phyloP scores from a whole-genome alignment of 2,113 vertebrate species.

The Rhynchopsitta pachyrhyncha region DNA sequence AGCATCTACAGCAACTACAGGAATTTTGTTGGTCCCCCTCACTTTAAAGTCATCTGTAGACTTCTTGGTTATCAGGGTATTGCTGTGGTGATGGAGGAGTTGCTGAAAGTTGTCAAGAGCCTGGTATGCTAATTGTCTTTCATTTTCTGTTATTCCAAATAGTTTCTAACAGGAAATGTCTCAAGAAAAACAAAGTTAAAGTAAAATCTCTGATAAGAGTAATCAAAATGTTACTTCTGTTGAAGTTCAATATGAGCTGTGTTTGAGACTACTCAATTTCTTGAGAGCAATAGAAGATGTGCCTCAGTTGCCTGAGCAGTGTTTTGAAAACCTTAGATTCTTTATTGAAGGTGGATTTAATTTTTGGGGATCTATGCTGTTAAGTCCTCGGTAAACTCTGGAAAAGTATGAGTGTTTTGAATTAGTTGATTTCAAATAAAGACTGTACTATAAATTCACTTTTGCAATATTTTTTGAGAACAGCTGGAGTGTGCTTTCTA shows the following conservation, averaged over 20 bases:
- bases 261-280: background rate
- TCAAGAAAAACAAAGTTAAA: background rate
- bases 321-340: background rate
- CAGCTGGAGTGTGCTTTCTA: background rate
- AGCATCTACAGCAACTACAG: constrained; percentile 87
- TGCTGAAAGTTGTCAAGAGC: constrained; percentile 90
- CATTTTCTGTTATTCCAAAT: background rate
- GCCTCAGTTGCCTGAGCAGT: background rate
- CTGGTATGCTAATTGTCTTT: constrained; percentile 73
- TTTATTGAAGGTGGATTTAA: background rate
- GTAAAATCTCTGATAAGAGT: background rate
- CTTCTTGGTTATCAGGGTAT: constrained; percentile 90
- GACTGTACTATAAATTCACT: background rate
- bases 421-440: background rate
- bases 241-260: background rate
- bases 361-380: background rate
- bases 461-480: background rate
- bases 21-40: constrained; percentile 86
- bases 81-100: constrained; percentile 89
- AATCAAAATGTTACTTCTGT: background rate
- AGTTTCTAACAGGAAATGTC: background rate
- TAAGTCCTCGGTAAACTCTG: background rate
- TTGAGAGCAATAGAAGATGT: background rate
- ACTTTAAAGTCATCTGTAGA: constrained; percentile 87
- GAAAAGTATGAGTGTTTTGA: background rate